Evolutionary conservation across 2,888 invertebrate genomes (phyloP), one percentile per base, ranked within the genome.

Genomic region (Coleophora deauratella): DNA sequence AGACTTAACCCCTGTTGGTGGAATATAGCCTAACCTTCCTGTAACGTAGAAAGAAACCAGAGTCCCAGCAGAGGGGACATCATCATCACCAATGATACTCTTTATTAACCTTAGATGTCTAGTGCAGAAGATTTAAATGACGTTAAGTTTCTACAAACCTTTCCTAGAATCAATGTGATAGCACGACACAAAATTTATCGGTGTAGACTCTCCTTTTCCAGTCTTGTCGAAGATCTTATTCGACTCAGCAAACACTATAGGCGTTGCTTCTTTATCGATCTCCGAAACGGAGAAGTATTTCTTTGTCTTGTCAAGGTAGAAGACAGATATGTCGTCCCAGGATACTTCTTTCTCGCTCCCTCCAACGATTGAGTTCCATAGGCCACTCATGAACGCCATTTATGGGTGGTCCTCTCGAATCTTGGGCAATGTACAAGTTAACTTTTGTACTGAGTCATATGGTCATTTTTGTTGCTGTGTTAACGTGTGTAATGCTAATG

Each of bases 221-320:
- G 73, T 67, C 47, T 76, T 78, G 55, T 86, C 86, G 45, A 82
- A 82, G 33, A 85, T 82, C 40, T 80, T 73, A 43, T 86, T 89
- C 1, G 86, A 72, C 58, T 87, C 86, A 34, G 80, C 71, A 58
- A 89, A 90, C 48, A 91, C 89, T 44, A 90, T 84, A 1, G 91
- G 88, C 28, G 66, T 66, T 48, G 85, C 90, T 54, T 89, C 88
- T 50, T 78, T 82, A 61, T 93, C 91, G 38, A 87, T 61, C 57
- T 89, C 90, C 33, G 92, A 92, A 52, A 91, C 88, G 10, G 91
- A 90, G 55, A 92, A 77, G 53, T 85, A 88, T 69, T 92, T 92
- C 71, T 90, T 89, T 37, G 67, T 80, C 35, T 73, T 75, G 54
- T 88, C 87, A 45, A 86, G 65, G 62, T 87, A 90, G 38, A 88